These are phyloP conservation scores for Puntigrus tetrazona DNA, from an alignment of 2,113 vertebrate species.

Conservation along the genomic window DNA sequence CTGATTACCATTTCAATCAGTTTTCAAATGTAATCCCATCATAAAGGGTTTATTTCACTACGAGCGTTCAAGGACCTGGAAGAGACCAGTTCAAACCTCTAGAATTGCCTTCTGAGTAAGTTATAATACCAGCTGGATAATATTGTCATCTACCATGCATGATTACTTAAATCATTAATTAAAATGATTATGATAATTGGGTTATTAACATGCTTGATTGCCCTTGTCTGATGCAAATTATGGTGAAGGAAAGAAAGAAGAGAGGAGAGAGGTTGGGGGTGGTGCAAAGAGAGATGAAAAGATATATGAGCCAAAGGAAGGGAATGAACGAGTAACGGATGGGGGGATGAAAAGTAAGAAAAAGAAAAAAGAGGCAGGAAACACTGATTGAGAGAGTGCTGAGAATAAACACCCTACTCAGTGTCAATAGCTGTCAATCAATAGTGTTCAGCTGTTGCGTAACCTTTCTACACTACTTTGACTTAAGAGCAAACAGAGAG, in stretches of 20 bases:
- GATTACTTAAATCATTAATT: slow-evolving; percentile 20
- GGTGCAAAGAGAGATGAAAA: slow-evolving; percentile 19
- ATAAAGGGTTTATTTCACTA: neutral
- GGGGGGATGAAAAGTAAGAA: slow-evolving; percentile 27
- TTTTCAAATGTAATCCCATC: neutral
- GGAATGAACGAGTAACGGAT: slow-evolving; percentile 27
- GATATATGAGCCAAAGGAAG: slow-evolving; percentile 50
- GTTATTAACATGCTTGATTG: slow-evolving; percentile 41
- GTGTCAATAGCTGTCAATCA: slow-evolving; percentile 56
- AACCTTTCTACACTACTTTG: neutral
- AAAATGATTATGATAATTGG: slow-evolving; percentile 42
- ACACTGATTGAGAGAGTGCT: slow-evolving; percentile 19
- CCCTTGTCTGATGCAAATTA: slow-evolving; percentile 28
- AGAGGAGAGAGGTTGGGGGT: slow-evolving; percentile 44
- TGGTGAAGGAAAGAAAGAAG: slow-evolving; percentile 32
- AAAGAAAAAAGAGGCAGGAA: slow-evolving; percentile 38
- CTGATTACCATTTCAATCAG: neutral
- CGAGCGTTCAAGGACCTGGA: neutral
- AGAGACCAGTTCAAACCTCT: slow-evolving; percentile 3
- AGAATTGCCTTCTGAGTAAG: slow-evolving; percentile 3
- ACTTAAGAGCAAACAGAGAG: neutral
- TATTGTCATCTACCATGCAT: slow-evolving; percentile 25
- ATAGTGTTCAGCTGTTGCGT: slow-evolving; percentile 53
- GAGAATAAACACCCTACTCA: slow-evolving; percentile 39
- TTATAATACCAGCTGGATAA: slow-evolving; percentile 27